phyloP scores from a whole-genome alignment of 2,888 invertebrate species.

The Phortica okadai region DNA sequence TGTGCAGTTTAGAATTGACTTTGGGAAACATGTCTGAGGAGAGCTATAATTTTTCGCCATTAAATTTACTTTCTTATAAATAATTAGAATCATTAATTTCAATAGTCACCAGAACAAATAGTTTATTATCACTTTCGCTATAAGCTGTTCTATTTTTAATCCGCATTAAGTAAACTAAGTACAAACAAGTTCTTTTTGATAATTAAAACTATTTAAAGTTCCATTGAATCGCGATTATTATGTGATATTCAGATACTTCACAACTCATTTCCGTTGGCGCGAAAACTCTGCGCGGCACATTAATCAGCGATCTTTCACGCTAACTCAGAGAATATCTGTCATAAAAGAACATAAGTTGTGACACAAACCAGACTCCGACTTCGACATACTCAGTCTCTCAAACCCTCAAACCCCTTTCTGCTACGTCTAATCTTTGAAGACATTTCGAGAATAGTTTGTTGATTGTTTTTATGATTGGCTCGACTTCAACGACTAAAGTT shows the following conservation, averaged over 20 bases:
- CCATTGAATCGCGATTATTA: neutral
- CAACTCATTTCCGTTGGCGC: slow-evolving; percentile 60
- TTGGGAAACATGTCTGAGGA: too few species aligned
- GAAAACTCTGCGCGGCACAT: slow-evolving; percentile 65
- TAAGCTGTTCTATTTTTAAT: too few species aligned
- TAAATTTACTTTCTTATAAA: too few species aligned
- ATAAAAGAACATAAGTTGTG: neutral
- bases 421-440: slow-evolving; percentile 61
- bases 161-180: too few species aligned
- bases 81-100: too few species aligned
- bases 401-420: slow-evolving; percentile 21
- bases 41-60: too few species aligned
- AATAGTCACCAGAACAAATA: too few species aligned
- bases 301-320: slow-evolving; percentile 55
- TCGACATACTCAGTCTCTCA: slow-evolving; percentile 26
- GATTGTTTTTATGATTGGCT: slow-evolving; percentile 46
- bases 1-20: too few species aligned
- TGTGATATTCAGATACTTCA: neutral
- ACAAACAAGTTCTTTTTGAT: too few species aligned
- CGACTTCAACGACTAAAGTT: slow-evolving; percentile 60
- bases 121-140: too few species aligned
- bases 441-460: slow-evolving; percentile 57
- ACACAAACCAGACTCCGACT: slow-evolving; percentile 51
- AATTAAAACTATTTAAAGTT: too few species aligned
- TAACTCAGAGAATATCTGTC: slow-evolving; percentile 8